Evolutionary conservation across 2,113 vertebrate species (phyloP).

Genomic region (Ochotona princeps): DNA sequence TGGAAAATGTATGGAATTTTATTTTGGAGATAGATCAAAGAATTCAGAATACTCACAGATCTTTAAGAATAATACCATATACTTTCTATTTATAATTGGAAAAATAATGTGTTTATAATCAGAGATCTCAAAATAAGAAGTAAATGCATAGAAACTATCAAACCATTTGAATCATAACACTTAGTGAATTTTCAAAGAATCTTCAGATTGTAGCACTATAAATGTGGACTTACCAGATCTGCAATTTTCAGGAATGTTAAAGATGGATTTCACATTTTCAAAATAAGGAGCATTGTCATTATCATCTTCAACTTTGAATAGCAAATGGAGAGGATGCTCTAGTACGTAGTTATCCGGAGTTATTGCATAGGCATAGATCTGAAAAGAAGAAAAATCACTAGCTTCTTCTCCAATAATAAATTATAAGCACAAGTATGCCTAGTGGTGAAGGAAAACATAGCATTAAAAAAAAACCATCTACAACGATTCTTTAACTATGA

Average conservation of each 20-base stretch:
- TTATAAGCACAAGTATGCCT: neutral
- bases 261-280: slow-evolving; percentile 46
- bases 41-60: neutral
- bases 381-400: slow-evolving; percentile 38
- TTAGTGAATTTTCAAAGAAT: neutral
- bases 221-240: slow-evolving; percentile 84
- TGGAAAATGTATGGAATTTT: neutral
- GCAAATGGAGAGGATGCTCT: slow-evolving; percentile 85
- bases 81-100: neutral
- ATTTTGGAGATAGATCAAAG: neutral
- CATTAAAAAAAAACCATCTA: neutral
- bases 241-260: slow-evolving; percentile 89
- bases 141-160: neutral
- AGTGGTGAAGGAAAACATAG: neutral
- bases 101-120: neutral
- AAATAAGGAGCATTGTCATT: slow-evolving; percentile 94
- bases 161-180: neutral
- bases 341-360: slow-evolving; percentile 75
- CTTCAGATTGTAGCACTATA: neutral
- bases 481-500: neutral
- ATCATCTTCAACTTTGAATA: slow-evolving; percentile 88
- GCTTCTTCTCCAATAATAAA: neutral
- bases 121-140: neutral
- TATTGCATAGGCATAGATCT: slow-evolving; percentile 88
- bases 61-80: neutral